phyloP scores from a whole-genome alignment of 2,113 vertebrate species.

The Ciconia boyciana region DNA sequence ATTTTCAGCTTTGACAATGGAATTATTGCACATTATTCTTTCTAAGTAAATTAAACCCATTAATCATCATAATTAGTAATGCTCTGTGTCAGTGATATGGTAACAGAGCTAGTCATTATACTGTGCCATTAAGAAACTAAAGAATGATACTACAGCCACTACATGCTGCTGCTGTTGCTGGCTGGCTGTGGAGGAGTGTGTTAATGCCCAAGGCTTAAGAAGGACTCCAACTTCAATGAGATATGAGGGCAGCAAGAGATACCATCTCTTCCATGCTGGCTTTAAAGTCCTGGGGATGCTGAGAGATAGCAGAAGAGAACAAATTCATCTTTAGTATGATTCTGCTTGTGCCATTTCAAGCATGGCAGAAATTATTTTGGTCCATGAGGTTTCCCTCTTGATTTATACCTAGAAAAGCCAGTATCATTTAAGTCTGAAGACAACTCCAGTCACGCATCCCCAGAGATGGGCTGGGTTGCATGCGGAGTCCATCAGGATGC shows the following conservation, averaged over 20 bases:
- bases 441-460: background rate
- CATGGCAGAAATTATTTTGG: background rate
- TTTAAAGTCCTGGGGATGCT: background rate
- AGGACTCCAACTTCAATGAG: background rate
- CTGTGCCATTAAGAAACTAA: background rate
- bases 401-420: background rate
- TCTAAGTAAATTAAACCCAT: conserved; percentile 70
- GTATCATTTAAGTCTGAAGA: background rate
- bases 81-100: conserved; percentile 28
- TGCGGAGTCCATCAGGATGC: background rate
- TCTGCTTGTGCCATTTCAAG: background rate
- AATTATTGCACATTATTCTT: conserved; percentile 45
- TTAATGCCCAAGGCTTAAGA: background rate
- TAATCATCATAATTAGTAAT: conserved; percentile 69
- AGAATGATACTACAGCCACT: background rate
- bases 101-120: conserved; percentile 45
- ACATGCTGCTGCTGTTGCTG: background rate
- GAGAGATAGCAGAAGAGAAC: background rate
- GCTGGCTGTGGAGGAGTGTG: background rate
- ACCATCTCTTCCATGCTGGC: background rate
- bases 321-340: background rate
- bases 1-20: conserved; percentile 45
- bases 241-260: background rate
- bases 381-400: background rate
- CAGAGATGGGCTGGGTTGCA: background rate